phyloP scores from a whole-genome alignment of 2,888 invertebrate genomes.

The Oegoconia quadripuncta region DNA sequence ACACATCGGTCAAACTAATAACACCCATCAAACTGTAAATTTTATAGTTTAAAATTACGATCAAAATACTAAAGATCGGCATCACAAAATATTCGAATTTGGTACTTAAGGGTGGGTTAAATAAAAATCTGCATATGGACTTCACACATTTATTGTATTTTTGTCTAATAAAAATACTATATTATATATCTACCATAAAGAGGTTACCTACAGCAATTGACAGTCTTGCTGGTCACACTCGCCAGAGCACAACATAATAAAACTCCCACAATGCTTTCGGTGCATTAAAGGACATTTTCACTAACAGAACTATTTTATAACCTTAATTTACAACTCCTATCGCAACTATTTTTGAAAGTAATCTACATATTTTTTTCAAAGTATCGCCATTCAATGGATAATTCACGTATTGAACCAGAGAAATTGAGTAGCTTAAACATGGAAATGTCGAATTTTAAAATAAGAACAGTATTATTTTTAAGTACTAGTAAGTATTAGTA shows the following conservation, averaged over 20 bases:
- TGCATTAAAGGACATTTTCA: conserved; percentile 38
- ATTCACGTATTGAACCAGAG: conserved; percentile 48
- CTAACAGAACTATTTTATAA: conserved; percentile 51
- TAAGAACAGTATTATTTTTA: no score
- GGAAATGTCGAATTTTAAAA: no score
- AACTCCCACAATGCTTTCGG: conserved; percentile 47
- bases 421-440: conserved; percentile 7
- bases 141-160: conserved; percentile 80
- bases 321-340: conserved; percentile 67
- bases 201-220: conserved; percentile 76
- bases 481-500: no score
- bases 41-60: no score
- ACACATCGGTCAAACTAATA: no score
- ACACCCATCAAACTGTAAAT: no score
- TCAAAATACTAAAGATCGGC: no score
- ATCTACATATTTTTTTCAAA: conserved; percentile 47
- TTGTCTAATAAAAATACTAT: conserved; percentile 79
- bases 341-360: conserved; percentile 43
- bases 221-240: conserved; percentile 74
- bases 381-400: conserved; percentile 60
- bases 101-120: neutral
- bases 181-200: conserved; percentile 69
- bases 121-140: conserved; percentile 47
- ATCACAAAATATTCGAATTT: neutral
- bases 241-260: conserved; percentile 52